These are phyloP conservation scores for Cryptus viduatorius DNA, from an alignment of 2,888 invertebrate species.

Conservation along the genomic window DNA sequence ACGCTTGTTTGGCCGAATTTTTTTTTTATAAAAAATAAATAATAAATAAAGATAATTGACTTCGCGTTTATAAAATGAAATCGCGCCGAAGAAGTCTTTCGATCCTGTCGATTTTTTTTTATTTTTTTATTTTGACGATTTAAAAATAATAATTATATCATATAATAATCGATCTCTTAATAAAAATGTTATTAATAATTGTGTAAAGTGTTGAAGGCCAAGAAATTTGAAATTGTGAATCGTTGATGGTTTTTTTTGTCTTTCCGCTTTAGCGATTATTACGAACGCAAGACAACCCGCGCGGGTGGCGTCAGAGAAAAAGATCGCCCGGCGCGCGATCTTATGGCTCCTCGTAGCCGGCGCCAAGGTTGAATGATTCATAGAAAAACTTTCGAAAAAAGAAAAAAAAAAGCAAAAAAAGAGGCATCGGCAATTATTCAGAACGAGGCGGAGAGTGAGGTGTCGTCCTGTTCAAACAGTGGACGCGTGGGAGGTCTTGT, in stretches of 20 bases:
- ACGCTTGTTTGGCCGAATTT: not conserved
- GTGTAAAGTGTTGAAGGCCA: too few species aligned
- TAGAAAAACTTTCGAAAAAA: slow-evolving; percentile 49
- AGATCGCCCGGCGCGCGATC: slow-evolving; percentile 26
- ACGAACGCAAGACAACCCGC: not conserved
- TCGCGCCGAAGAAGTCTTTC: too few species aligned
- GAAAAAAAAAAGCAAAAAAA: too few species aligned
- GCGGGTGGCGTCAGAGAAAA: slow-evolving; percentile 10
- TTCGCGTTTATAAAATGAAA: too few species aligned
- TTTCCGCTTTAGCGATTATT: not conserved
- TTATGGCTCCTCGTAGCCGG: slow-evolving; percentile 30
- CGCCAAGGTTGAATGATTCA: slow-evolving; percentile 59
- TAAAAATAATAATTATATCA: too few species aligned
- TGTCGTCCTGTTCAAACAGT: slow-evolving; percentile 67
- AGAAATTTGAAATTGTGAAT: too few species aligned
- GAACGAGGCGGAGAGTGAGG: slow-evolving; percentile 61
- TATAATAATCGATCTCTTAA: too few species aligned
- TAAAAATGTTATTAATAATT: too few species aligned
- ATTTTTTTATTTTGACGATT: too few species aligned
- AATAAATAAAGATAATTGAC: too few species aligned
- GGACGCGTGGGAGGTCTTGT: slow-evolving; percentile 64
- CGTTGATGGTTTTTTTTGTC: not conserved
- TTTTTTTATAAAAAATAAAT: not conserved
- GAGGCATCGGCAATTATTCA: slow-evolving; percentile 63
- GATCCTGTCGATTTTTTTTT: too few species aligned